Evolutionary conservation across 2,113 vertebrate genomes (phyloP).

Genomic region (Panthera tigris): DNA sequence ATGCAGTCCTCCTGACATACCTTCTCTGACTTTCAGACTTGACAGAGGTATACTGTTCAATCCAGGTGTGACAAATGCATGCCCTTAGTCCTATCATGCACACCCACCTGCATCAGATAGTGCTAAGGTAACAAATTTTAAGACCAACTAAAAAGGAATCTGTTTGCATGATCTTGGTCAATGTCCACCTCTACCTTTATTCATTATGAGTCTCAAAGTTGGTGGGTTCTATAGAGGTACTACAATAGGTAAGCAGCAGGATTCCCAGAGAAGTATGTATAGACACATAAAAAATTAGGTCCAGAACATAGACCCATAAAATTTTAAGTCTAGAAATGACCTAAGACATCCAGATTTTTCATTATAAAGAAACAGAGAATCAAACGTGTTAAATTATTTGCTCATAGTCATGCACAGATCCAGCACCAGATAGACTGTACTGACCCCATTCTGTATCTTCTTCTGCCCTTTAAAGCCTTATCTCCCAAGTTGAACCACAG

Average conservation of each 20-base stretch:
- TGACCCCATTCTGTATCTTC: not conserved
- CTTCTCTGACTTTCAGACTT: not conserved
- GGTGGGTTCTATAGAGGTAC: not conserved
- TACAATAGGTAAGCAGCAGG: not conserved
- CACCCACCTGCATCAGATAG: not conserved
- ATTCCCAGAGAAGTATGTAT: not conserved
- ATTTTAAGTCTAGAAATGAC: not conserved
- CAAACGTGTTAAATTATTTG: not conserved
- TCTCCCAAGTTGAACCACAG: not conserved
- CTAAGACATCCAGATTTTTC: not conserved
- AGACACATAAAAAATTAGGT: not conserved
- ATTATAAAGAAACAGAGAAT: not conserved
- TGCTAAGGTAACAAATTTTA: not conserved
- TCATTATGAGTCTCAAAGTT: not conserved
- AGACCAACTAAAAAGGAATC: not conserved
- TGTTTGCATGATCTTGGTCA: not conserved
- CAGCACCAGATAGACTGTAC: not conserved
- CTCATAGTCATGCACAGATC: not conserved
- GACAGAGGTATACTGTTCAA: not conserved
- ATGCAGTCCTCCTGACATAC: not conserved
- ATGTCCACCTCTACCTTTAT: not conserved
- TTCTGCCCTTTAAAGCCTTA: not conserved
- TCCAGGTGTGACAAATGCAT: not conserved
- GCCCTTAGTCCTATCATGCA: not conserved
- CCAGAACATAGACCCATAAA: not conserved